phyloP scores from a whole-genome alignment of 2,888 invertebrate species.

The Gymnocheta viridis region DNA sequence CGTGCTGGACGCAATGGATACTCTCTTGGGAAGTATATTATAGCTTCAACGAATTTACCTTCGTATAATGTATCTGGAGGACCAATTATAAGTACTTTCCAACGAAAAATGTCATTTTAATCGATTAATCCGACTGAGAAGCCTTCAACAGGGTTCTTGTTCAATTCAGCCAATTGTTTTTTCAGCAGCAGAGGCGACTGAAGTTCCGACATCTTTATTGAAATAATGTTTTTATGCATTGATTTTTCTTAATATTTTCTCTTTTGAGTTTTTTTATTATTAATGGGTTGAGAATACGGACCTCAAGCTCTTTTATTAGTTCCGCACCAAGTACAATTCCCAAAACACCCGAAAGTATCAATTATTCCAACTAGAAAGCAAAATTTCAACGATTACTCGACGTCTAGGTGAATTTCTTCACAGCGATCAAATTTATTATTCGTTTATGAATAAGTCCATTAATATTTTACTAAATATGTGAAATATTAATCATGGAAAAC shows the following conservation, averaged over 20 bases:
- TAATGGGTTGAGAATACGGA: constrained; percentile 33
- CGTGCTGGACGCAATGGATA: constrained; percentile 99
- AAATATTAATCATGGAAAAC: too few relatives aligned
- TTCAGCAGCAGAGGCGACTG: constrained; percentile 97
- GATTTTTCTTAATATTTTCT: constrained; percentile 45
- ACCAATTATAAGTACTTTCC: constrained; percentile 99
- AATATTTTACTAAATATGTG: too few relatives aligned
- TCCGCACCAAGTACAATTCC: constrained; percentile 58
- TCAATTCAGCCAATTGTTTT: constrained; percentile 98
- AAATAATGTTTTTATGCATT: constrained; percentile 45
- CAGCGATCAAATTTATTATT: too few relatives aligned
- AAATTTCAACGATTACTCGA: constrained; percentile 52
- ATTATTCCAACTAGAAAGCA: constrained; percentile 43
- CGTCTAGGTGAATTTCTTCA: constrained; percentile 49
- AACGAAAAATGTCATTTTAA: constrained; percentile 99
- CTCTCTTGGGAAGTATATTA: constrained; percentile 98
- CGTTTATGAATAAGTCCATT: too few relatives aligned
- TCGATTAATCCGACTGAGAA: constrained; percentile 99
- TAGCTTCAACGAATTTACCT: constrained; percentile 99
- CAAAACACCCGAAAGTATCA: constrained; percentile 54
- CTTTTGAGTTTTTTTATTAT: constrained; percentile 12
- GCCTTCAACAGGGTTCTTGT: constrained; percentile 99
- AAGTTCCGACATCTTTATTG: constrained; percentile 91
- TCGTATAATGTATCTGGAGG: constrained; percentile 99
- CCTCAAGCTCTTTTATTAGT: constrained; percentile 46